Percentiles rank a stretch among this genome's conserved stretches.
These are phyloP conservation scores for Dysidea cf. avara DNA, from an alignment of 37 sponge, comb jelly and placozoan genomes.

Conservation along the genomic window DNA sequence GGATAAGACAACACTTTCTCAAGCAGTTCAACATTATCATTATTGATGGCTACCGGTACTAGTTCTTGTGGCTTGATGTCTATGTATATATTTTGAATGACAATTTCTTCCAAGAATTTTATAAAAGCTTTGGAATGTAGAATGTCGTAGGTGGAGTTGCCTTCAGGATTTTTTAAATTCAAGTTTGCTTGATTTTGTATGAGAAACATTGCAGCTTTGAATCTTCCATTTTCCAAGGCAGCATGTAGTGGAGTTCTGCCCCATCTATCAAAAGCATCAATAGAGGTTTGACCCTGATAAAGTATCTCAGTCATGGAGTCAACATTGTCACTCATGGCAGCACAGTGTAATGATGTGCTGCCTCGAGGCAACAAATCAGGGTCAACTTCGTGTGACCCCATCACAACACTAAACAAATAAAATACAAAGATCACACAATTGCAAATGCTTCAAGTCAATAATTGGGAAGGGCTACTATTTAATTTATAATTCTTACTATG, in stretches of 20 bases:
- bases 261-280: conserved; percentile 29
- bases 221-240: conserved; percentile 44
- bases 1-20: not conserved
- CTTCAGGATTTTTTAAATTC: not conserved
- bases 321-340: conserved; percentile 25
- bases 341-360: conserved; percentile 47
- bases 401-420: not conserved
- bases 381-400: conserved; percentile 20
- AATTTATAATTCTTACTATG: too few species aligned
- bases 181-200: conserved; percentile 41
- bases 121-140: too few species aligned
- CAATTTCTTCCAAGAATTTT: too few species aligned
- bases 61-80: not conserved
- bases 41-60: conserved; percentile 9
- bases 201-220: conserved; percentile 31
- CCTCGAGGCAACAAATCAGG: conserved; percentile 29
- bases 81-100: too few species aligned
- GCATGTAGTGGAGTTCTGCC: conserved; percentile 47
- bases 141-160: not conserved
- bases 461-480: too few species aligned
- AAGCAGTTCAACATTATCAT: conserved; percentile 13
- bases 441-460: too few species aligned
- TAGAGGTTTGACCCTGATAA: not conserved
- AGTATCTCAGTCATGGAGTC: conserved; percentile 8
- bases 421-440: too few species aligned